Percentiles rank a stretch among this genome's conserved stretches.
These are phyloP conservation scores for Chymomyza procnemis DNA, from an alignment of 2,888 invertebrate species.

Conservation along the genomic window DNA sequence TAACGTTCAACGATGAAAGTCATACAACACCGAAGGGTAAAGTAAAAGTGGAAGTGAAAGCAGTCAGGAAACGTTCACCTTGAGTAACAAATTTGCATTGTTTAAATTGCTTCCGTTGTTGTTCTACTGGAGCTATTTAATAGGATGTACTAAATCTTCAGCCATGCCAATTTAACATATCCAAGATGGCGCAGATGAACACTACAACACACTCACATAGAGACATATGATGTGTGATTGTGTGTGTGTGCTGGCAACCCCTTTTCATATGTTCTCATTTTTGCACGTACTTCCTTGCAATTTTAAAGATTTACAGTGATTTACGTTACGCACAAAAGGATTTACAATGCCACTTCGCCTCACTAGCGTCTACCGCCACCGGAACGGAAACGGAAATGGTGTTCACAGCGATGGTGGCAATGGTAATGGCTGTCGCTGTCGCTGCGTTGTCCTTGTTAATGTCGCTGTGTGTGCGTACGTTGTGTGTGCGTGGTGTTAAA, in stretches of 20 bases:
- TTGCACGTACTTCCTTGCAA: slow-evolving; percentile 6
- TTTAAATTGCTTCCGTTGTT: slow-evolving; percentile 58
- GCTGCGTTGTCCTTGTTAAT: neutral
- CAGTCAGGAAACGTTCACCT: slow-evolving; percentile 37
- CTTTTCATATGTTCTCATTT: slow-evolving; percentile 3
- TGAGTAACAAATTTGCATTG: slow-evolving; percentile 55
- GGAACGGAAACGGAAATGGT: slow-evolving; percentile 7
- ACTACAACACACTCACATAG: neutral
- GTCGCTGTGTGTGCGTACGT: neutral
- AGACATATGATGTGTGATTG: neutral
- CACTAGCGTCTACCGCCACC: neutral
- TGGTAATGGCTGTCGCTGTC: neutral
- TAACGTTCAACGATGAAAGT: neutral
- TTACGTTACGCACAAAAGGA: slow-evolving; percentile 14
- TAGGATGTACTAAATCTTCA: slow-evolving; percentile 26
- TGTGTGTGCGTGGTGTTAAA: neutral
- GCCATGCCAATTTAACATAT: slow-evolving; percentile 14
- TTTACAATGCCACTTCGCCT: slow-evolving; percentile 4
- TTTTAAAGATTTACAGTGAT: slow-evolving; percentile 16
- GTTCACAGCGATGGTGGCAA: neutral
- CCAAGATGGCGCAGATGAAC: neutral
- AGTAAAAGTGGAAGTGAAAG: neutral
- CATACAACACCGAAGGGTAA: neutral
- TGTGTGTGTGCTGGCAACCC: neutral
- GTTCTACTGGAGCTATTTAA: slow-evolving; percentile 12